Percentiles rank a stretch among this genome's conserved stretches.
These are phyloP conservation scores for Ibycter americanus DNA, from an alignment of 2,797 vertebrate species.

Conservation along the genomic window DNA sequence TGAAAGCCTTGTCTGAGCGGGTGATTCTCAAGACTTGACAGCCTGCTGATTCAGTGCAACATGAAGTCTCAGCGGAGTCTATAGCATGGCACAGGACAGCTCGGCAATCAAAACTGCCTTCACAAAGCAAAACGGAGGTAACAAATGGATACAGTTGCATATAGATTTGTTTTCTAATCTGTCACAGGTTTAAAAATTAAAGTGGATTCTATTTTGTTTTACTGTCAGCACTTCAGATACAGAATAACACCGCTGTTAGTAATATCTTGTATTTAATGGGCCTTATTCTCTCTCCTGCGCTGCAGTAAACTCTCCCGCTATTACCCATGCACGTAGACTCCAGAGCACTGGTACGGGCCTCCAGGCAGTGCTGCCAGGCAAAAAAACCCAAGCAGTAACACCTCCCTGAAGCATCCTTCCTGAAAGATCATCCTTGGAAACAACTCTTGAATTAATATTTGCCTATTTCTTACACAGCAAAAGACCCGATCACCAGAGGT, in stretches of 20 bases:
- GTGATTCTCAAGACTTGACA: constrained; percentile 38
- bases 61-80: constrained; percentile 15
- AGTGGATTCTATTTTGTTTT: background rate
- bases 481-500: background rate
- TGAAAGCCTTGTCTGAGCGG: constrained; percentile 40
- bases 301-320: background rate
- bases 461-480: background rate
- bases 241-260: background rate
- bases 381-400: background rate
- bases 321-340: background rate
- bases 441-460: background rate
- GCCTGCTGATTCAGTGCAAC: constrained; percentile 44
- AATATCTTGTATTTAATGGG: background rate
- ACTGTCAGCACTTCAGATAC: background rate
- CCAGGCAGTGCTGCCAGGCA: background rate
- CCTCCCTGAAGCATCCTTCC: background rate
- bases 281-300: background rate
- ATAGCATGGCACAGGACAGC: background rate
- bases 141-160: background rate
- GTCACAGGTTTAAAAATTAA: constrained; percentile 24
- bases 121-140: constrained; percentile 27
- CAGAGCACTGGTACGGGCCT: background rate
- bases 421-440: background rate
- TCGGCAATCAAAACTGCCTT: constrained; percentile 35
- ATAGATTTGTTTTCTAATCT: constrained; percentile 31